These are phyloP conservation scores for Danio tinwini DNA, from an alignment of 2,797 vertebrate species.

Conservation along the genomic window DNA sequence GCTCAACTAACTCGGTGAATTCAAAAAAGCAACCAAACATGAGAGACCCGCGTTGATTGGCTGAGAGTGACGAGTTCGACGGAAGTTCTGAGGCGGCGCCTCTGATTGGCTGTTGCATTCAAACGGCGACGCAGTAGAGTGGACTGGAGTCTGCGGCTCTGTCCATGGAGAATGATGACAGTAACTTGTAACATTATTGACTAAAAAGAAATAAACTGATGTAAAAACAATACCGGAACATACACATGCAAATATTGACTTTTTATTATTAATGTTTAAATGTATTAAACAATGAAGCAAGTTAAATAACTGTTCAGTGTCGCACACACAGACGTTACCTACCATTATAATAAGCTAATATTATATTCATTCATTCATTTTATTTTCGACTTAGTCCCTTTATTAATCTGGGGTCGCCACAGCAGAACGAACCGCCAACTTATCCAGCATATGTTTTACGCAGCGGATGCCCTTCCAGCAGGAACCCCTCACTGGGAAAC, in stretches of 20 bases:
- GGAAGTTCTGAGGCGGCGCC: constrained; percentile 23
- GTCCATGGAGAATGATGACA: neutral
- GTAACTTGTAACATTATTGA: neutral
- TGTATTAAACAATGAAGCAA: neutral
- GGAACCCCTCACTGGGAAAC: no score
- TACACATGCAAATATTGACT: neutral
- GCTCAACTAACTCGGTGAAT: constrained; percentile 64
- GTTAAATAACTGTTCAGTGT: no score
- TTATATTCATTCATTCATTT: no score
- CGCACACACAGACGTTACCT: no score
- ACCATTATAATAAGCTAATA: no score
- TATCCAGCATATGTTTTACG: no score
- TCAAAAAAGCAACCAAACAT: constrained; percentile 77
- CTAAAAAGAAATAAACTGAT: neutral
- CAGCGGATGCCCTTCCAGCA: no score
- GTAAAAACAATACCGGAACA: neutral
- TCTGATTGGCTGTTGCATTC: constrained; percentile 78
- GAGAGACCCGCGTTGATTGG: constrained; percentile 71
- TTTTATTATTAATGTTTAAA: neutral
- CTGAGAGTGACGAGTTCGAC: constrained; percentile 1
- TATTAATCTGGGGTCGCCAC: no score
- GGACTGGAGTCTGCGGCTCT: no score
- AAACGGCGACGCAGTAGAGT: constrained; percentile 66
- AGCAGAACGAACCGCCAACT: no score
- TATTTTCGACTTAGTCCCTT: no score